Base-by-base conservation (phyloP, 2,113 vertebrate genomes). In the Pampusana beccarii region DNA sequence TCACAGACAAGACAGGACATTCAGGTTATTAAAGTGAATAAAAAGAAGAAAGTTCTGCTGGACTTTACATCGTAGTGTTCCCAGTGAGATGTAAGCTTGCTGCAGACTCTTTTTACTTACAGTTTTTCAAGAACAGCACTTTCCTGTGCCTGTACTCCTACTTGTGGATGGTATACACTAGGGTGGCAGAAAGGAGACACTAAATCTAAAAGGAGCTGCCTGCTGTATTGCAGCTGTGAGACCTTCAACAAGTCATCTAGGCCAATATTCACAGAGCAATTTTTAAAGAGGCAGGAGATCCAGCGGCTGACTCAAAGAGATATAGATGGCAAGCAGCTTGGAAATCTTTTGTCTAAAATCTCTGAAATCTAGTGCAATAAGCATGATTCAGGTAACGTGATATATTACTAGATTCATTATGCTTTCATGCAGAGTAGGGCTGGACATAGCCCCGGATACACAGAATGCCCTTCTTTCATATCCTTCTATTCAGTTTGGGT, bases 1-100 rank as follows among this genome's bases (percentile, higher is more conserved):
- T 73, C 93, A 92, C 78, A 83, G 61, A 92, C 11, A 88, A 88
- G 44, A 91, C 11, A 93, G n/a, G 48, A 86, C 28, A 40, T 21
- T 38, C 16, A 71, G 23, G 36, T 97, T 92, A 88, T 23, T 78
- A 31, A 51, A 61, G 40, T 4, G 36, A 77, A 73, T 19, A 46
- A 92, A 57, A 6, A 86, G 74, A 67, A 87, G 71, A 46, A 83
- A 15, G 57, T 61, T 50, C 57, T 86, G 26, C 40, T 40, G 34
- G 51, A 56, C n/a, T 65, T 85, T 6, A 42, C 34, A n/a, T 69
- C 0, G 0, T 19, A 42, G 20, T 25, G 29, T 58, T 90, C 28
- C 34, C 38, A 34, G 10, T 36, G 18, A 84, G 31, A 50, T 34
- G 18, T 3, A 61, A 61, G 11, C 16, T 72, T 65, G 44, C n/a